Evolutionary conservation across 2,113 vertebrate species (phyloP).

Genomic region (Misgurnus mizolepis): DNA sequence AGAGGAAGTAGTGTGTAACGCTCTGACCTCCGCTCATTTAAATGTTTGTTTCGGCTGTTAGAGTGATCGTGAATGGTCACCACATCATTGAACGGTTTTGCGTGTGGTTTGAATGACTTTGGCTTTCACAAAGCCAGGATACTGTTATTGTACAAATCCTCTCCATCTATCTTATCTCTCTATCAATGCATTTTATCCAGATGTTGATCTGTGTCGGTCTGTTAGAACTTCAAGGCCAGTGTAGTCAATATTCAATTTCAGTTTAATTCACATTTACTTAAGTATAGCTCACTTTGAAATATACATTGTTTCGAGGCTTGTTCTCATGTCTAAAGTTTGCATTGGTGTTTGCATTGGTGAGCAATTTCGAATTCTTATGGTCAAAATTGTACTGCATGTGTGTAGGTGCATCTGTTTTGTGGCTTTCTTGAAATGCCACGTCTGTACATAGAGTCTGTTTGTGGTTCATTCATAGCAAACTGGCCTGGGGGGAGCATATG

Average conservation of each 20-base stretch:
- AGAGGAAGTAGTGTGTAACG: constrained; percentile 23
- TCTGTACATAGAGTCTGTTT: constrained; percentile 34
- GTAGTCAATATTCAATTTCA: background rate
- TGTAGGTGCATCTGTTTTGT: constrained; percentile 22
- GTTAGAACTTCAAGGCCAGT: background rate
- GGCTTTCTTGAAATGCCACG: constrained; percentile 44
- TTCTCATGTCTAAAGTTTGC: too few species aligned
- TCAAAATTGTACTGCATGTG: background rate
- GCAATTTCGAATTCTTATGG: too few species aligned
- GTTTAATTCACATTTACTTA: too few species aligned
- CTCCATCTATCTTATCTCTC: background rate
- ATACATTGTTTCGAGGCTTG: too few species aligned
- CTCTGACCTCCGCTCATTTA: constrained; percentile 23
- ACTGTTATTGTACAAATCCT: background rate
- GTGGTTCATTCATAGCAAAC: constrained; percentile 27
- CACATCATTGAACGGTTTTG: background rate
- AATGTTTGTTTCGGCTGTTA: background rate
- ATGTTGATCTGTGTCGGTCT: background rate
- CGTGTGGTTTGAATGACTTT: constrained; percentile 4
- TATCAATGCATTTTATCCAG: background rate
- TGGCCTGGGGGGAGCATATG: constrained; percentile 16
- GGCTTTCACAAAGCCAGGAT: background rate
- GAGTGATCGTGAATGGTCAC: background rate
- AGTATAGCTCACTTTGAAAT: too few species aligned
- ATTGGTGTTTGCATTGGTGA: too few species aligned